Conservation (phyloP, 2,113 vertebrate genomes). For the Ciconia stormi region DNA sequence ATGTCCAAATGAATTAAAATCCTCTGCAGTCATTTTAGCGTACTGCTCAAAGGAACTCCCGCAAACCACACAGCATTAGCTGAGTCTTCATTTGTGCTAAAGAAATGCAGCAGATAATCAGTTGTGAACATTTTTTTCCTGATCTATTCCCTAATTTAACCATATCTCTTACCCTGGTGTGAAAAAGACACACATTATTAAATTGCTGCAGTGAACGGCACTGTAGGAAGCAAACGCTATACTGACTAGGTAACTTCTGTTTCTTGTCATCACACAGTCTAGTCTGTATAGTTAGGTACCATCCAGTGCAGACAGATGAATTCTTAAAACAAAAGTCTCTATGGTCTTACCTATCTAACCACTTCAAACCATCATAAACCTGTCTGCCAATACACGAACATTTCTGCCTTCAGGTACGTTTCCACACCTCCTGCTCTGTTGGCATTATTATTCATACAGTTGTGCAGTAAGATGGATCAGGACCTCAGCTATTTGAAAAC, state of each 20-base stretch:
- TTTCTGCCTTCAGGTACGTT: neutral
- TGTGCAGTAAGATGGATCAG: neutral
- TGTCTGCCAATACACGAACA: neutral
- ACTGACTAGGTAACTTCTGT: neutral
- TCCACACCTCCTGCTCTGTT: neutral
- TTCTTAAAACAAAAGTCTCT: neutral
- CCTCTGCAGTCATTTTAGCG: neutral
- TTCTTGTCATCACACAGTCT: neutral
- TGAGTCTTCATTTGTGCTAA: neutral
- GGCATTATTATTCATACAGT: neutral
- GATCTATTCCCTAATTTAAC: neutral
- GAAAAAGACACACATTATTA: neutral
- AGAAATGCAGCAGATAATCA: neutral
- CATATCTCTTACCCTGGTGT: neutral
- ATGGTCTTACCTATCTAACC: neutral
- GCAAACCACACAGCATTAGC: neutral
- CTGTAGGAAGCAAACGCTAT: neutral
- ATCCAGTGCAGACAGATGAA: neutral
- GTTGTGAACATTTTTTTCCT: neutral
- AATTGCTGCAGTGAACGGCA: neutral
- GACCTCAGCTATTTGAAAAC: neutral
- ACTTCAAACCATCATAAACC: neutral
- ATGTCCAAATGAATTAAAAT: slow-evolving; percentile 6
- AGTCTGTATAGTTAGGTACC: neutral
- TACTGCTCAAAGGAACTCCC: neutral